Evolutionary conservation across 2,888 invertebrate species (phyloP), one percentile per base, ranked within the genome.

Genomic region (Tiliacea citrago): DNA sequence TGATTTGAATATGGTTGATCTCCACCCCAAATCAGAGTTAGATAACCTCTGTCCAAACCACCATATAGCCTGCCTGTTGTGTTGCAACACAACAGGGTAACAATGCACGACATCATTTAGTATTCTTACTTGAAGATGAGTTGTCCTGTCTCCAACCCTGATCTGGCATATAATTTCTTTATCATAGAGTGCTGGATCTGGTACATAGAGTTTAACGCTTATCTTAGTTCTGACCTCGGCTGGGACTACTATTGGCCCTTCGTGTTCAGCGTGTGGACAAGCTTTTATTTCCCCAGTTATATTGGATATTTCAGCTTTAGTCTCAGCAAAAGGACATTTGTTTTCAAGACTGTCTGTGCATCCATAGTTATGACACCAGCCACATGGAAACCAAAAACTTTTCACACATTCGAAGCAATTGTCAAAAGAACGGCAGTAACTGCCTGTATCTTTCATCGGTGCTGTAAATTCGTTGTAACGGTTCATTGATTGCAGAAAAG

Each of bases 301-400:
- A 49, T 79, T 79, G 7, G 74, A 77, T 63, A 73, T 68, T 8
- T 80, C 71, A 12, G 75, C 61, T 71, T 77, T 77, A 57, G 63
- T 82, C 18, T 69, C 70, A 1, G 81, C 75, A 29, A 73, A 58
- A 0, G 89, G 87, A 57, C 92, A 93, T 0, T 88, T 45, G 6
- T 79, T 81, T 21, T 88, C 75, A 6, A 87, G 77, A 58, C 73
- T 87, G 47, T 88, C 81, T 0, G 90, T 90, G 66, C 93, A 93
- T 5, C 93, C 93, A 18, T 80, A 84, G 53, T 90, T 82, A 70
- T 93, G 93, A 66, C 93, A 93, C 93, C 93, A 94, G 3, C 84
- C 85, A 75, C 93, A 94, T 10, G 83, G 80, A 63, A 82, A 86
- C 81, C 84, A 84, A 4, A 77, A 60, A 53, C 87, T 90, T 66